Percentiles rank a stretch among this genome's conserved stretches.
phyloP scores from a whole-genome alignment of 2,797 vertebrate species.

The Scyliorhinus canicula region DNA sequence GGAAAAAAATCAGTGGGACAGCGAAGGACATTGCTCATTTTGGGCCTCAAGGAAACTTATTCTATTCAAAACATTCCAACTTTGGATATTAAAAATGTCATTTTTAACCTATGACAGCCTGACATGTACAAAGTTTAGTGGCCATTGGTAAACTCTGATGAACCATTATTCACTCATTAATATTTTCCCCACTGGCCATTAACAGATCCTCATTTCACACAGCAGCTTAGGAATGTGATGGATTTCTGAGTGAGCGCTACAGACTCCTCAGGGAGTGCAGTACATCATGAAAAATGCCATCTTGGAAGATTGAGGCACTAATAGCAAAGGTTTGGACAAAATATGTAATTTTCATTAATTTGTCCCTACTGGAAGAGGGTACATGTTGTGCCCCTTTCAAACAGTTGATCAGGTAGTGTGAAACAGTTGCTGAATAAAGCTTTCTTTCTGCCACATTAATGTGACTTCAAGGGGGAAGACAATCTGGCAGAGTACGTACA shows the following conservation, averaged over 20 bases:
- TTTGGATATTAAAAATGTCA: neutral
- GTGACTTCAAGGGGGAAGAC: neutral
- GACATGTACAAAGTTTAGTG: neutral
- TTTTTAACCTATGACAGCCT: too few species aligned
- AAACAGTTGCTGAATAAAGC: neutral
- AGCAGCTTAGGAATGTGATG: neutral
- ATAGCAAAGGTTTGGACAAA: neutral
- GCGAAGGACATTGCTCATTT: neutral
- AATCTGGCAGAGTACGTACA: neutral
- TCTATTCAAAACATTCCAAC: neutral
- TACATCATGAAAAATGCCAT: neutral
- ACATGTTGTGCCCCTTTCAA: neutral
- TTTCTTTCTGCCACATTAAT: neutral
- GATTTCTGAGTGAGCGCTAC: neutral
- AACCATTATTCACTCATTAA: neutral
- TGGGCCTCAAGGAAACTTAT: neutral
- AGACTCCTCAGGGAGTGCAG: neutral
- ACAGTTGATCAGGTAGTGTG: neutral
- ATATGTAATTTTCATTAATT: neutral
- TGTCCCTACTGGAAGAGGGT: neutral
- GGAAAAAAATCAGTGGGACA: neutral
- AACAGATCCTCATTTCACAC: neutral
- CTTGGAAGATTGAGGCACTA: neutral
- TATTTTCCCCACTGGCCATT: neutral
- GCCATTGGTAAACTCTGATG: neutral